Evolutionary conservation across 2,797 vertebrate genomes (phyloP).

Genomic region (Lemur catta): DNA sequence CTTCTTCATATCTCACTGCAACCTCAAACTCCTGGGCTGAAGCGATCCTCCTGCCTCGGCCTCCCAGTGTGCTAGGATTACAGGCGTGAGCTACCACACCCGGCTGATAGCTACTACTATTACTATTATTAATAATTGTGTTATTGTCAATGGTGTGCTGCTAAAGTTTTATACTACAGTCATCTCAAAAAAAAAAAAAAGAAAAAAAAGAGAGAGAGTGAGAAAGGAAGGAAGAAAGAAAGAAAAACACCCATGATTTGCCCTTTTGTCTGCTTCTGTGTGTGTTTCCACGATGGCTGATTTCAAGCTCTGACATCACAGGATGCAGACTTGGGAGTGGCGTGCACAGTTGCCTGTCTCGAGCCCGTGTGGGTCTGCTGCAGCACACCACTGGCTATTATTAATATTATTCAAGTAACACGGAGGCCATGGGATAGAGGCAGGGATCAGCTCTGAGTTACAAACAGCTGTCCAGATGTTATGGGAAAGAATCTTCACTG

Average conservation of each 20-base stretch:
- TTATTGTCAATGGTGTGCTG: not conserved
- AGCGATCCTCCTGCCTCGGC: not conserved
- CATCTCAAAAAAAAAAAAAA: not conserved
- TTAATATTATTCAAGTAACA: not conserved
- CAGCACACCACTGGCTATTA: not conserved
- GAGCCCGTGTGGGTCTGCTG: not conserved
- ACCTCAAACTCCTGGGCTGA: not conserved
- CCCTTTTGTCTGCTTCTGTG: not conserved
- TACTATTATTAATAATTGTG: not conserved
- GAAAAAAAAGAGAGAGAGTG: not conserved
- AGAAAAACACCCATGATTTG: not conserved
- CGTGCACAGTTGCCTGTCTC: accelerated
- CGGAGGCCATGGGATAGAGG: not conserved
- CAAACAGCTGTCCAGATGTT: not conserved
- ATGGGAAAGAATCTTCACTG: not conserved
- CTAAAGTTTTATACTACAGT: not conserved
- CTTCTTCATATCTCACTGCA: not conserved
- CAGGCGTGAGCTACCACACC: no score
- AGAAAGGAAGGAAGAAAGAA: not conserved
- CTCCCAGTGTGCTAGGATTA: no score
- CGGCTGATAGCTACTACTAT: not conserved
- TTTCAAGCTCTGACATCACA: not conserved
- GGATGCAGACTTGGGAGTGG: accelerated
- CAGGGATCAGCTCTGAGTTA: not conserved
- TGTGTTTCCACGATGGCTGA: not conserved